A percentile compares a stretch with the other conserved stretches of the same genome.
Conservation (phyloP, 2,113 vertebrate genomes). For the Craseonycteris thonglongyai region DNA sequence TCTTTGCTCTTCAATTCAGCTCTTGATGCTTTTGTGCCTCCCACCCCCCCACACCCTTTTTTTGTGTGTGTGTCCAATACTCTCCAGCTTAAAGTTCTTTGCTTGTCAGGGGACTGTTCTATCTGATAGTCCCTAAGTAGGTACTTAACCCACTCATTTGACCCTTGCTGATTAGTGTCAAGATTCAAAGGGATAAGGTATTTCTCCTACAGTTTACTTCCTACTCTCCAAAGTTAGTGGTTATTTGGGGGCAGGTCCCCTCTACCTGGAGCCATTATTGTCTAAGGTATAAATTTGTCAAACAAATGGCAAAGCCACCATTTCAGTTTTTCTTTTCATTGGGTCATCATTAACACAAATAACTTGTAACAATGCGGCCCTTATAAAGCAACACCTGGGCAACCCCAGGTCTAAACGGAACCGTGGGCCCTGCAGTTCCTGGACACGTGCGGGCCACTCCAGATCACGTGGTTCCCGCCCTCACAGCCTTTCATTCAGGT, state of each 20-base stretch:
- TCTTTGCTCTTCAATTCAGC: background rate
- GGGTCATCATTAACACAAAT: background rate
- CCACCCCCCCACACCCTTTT: too few relatives aligned
- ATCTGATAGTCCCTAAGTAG: background rate
- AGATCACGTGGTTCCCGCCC: rapidly evolving
- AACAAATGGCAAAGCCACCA: background rate
- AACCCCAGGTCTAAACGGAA: background rate
- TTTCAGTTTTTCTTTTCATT: background rate
- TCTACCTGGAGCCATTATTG: background rate
- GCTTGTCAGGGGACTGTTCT: too few relatives aligned
- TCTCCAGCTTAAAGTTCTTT: background rate
- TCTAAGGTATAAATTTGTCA: background rate
- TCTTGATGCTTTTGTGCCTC: background rate
- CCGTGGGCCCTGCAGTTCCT: background rate
- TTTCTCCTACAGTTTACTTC: background rate
- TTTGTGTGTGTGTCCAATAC: background rate
- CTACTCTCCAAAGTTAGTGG: background rate
- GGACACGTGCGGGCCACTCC: rapidly evolving
- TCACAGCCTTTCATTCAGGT: background rate
- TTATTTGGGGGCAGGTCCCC: background rate
- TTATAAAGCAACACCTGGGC: background rate
- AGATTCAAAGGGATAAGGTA: background rate
- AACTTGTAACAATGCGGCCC: background rate
- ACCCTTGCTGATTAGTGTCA: background rate
- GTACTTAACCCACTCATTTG: background rate